Evolutionary conservation across 2,113 vertebrate genomes (phyloP), one percentile per base, ranked within the genome.

Genomic region (Ageneiosus marmoratus): DNA sequence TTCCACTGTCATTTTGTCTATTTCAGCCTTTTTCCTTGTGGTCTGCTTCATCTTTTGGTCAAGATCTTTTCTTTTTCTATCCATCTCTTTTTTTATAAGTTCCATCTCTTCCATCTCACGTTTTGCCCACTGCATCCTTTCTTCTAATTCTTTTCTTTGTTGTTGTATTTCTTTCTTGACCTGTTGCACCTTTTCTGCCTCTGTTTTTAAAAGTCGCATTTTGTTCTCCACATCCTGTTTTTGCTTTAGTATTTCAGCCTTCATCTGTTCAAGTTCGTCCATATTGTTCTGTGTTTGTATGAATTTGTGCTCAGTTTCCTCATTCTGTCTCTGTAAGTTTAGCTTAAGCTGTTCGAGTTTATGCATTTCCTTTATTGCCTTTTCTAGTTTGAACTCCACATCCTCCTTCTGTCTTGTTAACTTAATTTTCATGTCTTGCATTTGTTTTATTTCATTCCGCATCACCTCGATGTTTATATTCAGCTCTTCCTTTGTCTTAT

Each of bases 381-480:
- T 80, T 16, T 78, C 77, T 13, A 79, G 77, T 80, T 87, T 87
- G 75, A 22, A 7, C 55, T 89, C 82, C 20, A 37, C 81, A 3
- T 90, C 80, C 8, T 83, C 77, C 11, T 53, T 88, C 78, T 89
- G 85, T 56, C 80, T 87, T 5, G 20, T 78, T 58, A 92, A 67
- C 60, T 92, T 87, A 6, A 63, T 53, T 82, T 89, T 93, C 58
- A 90, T 78, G 0, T 88, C 22, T 73, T 91, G 88, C 63, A 91
- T 84, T 79, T 92, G 89, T 72, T 27, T 70, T 32, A 89, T 88
- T 80, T 92, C 83, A 75, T 72, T 88, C 81, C 88, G 89, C n/a
- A 84, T 78, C 18, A 67, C 37, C 20, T 85, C 81, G 50, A 83
- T 81, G 53, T 83, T 87, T 41, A 41, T 65, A 69, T 77, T 67